Percentiles rank a stretch among this genome's conserved stretches.
These are phyloP conservation scores for Siderastrea siderea DNA, from an alignment of 92 coral and sea anemone species.

Conservation along the genomic window DNA sequence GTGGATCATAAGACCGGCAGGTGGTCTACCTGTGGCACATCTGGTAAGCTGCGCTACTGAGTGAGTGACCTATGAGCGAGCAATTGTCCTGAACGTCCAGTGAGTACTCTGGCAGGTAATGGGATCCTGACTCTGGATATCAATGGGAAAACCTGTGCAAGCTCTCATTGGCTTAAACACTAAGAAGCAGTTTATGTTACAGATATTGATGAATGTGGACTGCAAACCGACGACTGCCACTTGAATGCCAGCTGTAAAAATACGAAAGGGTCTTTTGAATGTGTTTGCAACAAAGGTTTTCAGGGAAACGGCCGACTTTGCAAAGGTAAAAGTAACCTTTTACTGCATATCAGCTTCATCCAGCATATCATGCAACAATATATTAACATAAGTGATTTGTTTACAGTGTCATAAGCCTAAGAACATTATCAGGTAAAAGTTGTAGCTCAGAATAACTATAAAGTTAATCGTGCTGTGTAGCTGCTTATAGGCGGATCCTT, in stretches of 20 bases:
- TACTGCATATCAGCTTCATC: neutral
- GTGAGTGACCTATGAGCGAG: neutral
- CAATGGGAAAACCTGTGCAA: too few species aligned
- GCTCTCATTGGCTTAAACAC: too few species aligned
- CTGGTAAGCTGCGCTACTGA: neutral
- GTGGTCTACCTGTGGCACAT: neutral
- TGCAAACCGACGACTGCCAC: conserved; percentile 18
- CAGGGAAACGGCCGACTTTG: conserved; percentile 39
- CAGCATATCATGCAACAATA: neutral
- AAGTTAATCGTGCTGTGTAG: too few species aligned
- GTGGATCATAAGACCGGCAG: neutral
- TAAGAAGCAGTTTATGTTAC: neutral
- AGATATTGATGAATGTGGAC: conserved; percentile 46
- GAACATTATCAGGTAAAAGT: too few species aligned
- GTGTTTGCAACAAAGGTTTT: conserved; percentile 32
- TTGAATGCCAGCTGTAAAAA: conserved; percentile 32
- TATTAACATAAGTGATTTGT: too few species aligned
- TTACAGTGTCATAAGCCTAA: too few species aligned
- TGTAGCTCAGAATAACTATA: too few species aligned
- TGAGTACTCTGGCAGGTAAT: too few species aligned
- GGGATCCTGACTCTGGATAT: too few species aligned
- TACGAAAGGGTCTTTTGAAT: conserved; percentile 37
- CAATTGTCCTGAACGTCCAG: neutral
- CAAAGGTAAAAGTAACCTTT: neutral
- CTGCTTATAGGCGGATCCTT: too few species aligned